These are phyloP conservation scores for Anniella stebbinsi DNA, from an alignment of 2,797 vertebrate genomes.

Conservation along the genomic window DNA sequence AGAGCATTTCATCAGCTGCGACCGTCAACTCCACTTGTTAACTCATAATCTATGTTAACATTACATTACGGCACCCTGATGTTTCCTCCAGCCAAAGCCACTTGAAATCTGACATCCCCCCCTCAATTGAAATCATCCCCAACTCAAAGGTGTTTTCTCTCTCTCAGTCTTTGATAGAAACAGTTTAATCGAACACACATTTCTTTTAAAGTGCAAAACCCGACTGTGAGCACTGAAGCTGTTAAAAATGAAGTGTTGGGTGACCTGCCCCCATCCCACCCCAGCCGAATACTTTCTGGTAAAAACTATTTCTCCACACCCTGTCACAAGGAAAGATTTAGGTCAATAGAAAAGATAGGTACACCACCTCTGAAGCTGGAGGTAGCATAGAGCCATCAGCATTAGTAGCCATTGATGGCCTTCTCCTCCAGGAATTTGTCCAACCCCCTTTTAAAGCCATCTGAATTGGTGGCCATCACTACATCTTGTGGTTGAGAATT, in stretches of 20 bases:
- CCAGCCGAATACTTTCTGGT: not conserved
- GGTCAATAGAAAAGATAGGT: not conserved
- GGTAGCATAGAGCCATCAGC: no score
- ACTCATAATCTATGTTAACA: not conserved
- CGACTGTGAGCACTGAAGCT: not conserved
- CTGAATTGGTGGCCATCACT: no score
- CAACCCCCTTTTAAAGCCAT: no score
- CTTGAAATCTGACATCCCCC: not conserved
- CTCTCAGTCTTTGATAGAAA: not conserved
- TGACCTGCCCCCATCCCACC: not conserved
- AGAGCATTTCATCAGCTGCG: not conserved
- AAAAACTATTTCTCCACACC: not conserved
- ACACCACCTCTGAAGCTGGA: no score
- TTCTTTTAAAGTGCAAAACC: conserved; percentile 1
- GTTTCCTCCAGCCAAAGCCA: not conserved
- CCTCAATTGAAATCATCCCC: not conserved
- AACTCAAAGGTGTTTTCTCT: not conserved
- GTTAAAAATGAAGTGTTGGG: not conserved
- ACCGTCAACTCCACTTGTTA: not conserved
- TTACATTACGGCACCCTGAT: not conserved
- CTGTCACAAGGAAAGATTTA: not conserved
- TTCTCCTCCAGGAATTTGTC: no score
- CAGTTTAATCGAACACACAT: not conserved
- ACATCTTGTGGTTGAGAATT: no score
- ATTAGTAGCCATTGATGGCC: no score